Evolutionary conservation across 2,797 vertebrate species (phyloP), one percentile per base, ranked within the genome.

Genomic region (Arremon brunneinucha): DNA sequence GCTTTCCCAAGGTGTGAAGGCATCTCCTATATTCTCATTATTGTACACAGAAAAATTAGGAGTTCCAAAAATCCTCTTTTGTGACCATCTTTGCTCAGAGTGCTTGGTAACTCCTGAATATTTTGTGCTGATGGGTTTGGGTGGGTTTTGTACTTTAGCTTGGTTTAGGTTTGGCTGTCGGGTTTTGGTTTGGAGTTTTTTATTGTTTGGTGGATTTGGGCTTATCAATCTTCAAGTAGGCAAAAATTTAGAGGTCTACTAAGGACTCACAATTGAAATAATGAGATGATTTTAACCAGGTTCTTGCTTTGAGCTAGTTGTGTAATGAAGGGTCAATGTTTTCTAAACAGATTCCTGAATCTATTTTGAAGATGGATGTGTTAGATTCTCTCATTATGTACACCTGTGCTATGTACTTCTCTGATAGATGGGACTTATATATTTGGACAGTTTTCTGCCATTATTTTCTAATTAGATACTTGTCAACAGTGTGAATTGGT

Each of bases 391-490:
- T 90, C 39, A 63, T 84, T 76, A 68, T 30, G 23, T 76, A 46
- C 19, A 37, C 46, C 47, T 92, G 64, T 65, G 64, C 32, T 41
- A 46, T 8, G 27, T 57, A n/a, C 4, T 44, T 2, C 24, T 72
- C 64, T 91, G 70, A 59, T 87, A 74, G 74, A 79, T 77, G 43
- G 8, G 14, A 14, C 26, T 74, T 32, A 53, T 76, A 32, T 77
- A 82, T 94, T 92, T 96, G 56, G 67, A 55, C 86, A 89, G 57
- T 52, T 94, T 97, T 96, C 79, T 90, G 46, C 64, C 37, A 56
- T 93, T 96, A 83, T 96, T 97, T 97, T 97, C 83, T 94, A 95
- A 96, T 96, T 95, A 95, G 91, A 69, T 92, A 83, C 89, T 93
- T 91, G 82, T 87, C 93, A 96, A 92, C 90, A 79, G 44, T 70